These are phyloP conservation scores for Alca torda DNA, from an alignment of 2,797 vertebrate genomes.

Conservation along the genomic window DNA sequence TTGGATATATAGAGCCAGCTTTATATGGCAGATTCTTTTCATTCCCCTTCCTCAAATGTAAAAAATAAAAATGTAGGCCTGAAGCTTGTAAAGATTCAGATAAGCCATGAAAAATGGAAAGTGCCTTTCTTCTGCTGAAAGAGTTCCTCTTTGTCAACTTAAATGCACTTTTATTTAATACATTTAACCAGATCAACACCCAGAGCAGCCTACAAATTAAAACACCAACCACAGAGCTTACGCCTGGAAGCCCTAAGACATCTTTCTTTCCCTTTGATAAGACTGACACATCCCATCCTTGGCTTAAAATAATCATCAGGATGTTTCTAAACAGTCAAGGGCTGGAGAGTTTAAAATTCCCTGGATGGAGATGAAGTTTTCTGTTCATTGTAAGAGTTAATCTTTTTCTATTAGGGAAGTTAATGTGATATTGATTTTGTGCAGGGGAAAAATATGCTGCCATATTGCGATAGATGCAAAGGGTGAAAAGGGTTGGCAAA, in stretches of 20 bases:
- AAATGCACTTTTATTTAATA: constrained; percentile 5
- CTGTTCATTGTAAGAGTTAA: constrained; percentile 25
- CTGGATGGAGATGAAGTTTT: constrained; percentile 30
- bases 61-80: background rate
- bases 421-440: constrained; percentile 56
- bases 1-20: background rate
- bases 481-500: constrained; percentile 3
- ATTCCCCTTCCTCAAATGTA: background rate
- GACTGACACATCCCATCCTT: background rate
- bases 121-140: background rate
- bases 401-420: constrained; percentile 38
- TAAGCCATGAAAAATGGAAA: background rate
- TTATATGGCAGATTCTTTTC: background rate
- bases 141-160: background rate
- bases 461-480: background rate
- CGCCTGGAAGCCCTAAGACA: background rate
- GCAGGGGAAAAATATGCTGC: background rate
- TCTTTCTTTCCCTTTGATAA: constrained; percentile 39
- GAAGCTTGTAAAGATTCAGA: background rate
- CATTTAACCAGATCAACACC: constrained; percentile 21
- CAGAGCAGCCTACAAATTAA: background rate
- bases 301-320: constrained; percentile 34
- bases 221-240: background rate
- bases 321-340: constrained; percentile 42
- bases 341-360: constrained; percentile 42